Base-by-base conservation (phyloP, 2,113 vertebrate genomes). In the Caloenas nicobarica region DNA sequence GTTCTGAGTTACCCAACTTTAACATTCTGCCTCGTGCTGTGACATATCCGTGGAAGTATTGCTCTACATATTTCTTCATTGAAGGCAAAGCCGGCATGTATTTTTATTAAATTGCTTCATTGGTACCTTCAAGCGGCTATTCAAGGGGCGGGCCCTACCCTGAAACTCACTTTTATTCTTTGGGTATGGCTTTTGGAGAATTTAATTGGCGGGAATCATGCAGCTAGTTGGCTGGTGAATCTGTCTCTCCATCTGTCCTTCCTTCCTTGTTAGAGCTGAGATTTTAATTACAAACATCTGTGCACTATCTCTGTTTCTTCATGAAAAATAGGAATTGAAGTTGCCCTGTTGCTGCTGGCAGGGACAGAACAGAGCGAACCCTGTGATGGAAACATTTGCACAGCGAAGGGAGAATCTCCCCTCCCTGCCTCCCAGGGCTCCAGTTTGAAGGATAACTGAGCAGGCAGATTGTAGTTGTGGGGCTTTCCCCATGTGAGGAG, bases 241-340 rank as follows among this genome's bases (percentile, higher is more conserved):
- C 85, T 94, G 61, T 80, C 85, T 94, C 88, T 91, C 96, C 94
- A 95, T 96, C 90, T 96, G 88, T 68, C 88, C 60, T 88, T 89
- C 88, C 89, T 96, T 89, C 93, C 90, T 91, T 80, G 73, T 91
- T 95, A 91, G 91, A 93, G 72, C 82, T 91, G 81, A 92, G 89
- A 93, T 90, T 86, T 88, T 96, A 96, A 97, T 96, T 95, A 95
- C 50, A 93, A 94, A 97, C 94, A 86, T 95, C 93, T 93, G 94
- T 91, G 87, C 71, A 42, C 91, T 81, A 29, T 94, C 70, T 77
- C 81, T 3, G 5, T 60, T 91, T 81, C 81, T 83, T 80, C 29
- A 19, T 96, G 91, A 94, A 91, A 96, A 95, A 86, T 61, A 83
- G 74, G 79, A 79, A 23, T 44, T 89, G 66, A 87, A 82, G 79